Evolutionary conservation across 2,888 invertebrate genomes (phyloP).

Genomic region (Portevinia maculata): DNA sequence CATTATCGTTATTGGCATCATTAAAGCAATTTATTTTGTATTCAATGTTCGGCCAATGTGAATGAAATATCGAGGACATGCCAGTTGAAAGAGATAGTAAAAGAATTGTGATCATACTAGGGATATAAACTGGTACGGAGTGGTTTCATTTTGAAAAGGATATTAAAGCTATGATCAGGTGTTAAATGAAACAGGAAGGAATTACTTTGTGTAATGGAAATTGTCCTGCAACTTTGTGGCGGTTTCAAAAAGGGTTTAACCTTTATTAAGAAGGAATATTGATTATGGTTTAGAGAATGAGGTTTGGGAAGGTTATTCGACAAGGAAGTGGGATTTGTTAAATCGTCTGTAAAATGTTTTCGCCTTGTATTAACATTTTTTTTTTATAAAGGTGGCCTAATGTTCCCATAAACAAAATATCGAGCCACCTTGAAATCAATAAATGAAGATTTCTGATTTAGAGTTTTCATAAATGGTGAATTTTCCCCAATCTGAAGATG

Average conservation of each 20-base stretch:
- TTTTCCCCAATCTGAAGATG: too few species aligned
- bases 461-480: too few species aligned
- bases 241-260: neutral
- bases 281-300: too few species aligned
- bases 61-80: conserved; percentile 73
- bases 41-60: conserved; percentile 65
- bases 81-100: conserved; percentile 55
- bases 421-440: too few species aligned
- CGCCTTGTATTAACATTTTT: too few species aligned
- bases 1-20: conserved; percentile 82
- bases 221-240: conserved; percentile 1
- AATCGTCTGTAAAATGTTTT: too few species aligned
- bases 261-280: too few species aligned
- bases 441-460: too few species aligned
- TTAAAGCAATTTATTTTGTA: conserved; percentile 79
- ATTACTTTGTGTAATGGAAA: neutral
- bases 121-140: neutral
- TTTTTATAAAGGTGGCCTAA: too few species aligned
- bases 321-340: too few species aligned
- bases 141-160: conserved; percentile 14
- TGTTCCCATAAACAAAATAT: too few species aligned
- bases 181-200: conserved; percentile 20
- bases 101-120: conserved; percentile 14
- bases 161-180: conserved; percentile 18
- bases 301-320: too few species aligned